A percentile compares a stretch with the other conserved stretches of the same genome.
These are phyloP conservation scores for Galeopterus variegatus DNA, from an alignment of 2,113 vertebrate genomes.

Conservation along the genomic window DNA sequence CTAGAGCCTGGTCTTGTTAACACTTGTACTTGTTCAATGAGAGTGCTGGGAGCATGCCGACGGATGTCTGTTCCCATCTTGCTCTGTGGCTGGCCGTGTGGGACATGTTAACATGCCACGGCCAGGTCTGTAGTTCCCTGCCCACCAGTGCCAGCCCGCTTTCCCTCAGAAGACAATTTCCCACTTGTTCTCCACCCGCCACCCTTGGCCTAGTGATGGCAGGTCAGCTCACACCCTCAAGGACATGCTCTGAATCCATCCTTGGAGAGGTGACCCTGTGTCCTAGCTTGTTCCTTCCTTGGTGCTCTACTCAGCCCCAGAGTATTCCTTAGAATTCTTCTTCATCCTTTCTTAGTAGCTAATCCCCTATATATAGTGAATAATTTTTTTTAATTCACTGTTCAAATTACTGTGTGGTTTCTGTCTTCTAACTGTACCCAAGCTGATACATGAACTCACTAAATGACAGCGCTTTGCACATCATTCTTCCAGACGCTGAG, in stretches of 20 bases:
- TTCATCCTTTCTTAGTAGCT: background rate
- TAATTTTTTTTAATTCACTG: background rate
- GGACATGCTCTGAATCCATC: background rate
- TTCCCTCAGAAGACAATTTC: rapidly evolving
- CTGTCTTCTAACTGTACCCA: background rate
- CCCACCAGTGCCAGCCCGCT: background rate
- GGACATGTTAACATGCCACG: background rate
- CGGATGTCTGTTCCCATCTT: background rate
- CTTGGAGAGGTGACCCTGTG: background rate
- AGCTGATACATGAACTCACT: background rate
- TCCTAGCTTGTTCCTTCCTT: background rate
- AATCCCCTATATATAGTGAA: background rate
- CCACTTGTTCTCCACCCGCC: background rate
- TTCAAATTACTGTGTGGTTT: background rate
- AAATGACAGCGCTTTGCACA: background rate
- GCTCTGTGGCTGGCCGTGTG: rapidly evolving
- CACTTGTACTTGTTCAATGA: background rate
- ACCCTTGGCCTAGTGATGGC: background rate
- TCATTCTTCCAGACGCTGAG: background rate
- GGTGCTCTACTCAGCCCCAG: background rate
- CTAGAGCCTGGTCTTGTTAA: background rate
- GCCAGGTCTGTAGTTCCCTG: background rate
- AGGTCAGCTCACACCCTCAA: background rate
- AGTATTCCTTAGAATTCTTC: background rate
- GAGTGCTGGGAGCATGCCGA: too few species aligned